Conservation (phyloP, 2,888 invertebrate genomes). For the Kuschelorhynchus macadamiae region DNA sequence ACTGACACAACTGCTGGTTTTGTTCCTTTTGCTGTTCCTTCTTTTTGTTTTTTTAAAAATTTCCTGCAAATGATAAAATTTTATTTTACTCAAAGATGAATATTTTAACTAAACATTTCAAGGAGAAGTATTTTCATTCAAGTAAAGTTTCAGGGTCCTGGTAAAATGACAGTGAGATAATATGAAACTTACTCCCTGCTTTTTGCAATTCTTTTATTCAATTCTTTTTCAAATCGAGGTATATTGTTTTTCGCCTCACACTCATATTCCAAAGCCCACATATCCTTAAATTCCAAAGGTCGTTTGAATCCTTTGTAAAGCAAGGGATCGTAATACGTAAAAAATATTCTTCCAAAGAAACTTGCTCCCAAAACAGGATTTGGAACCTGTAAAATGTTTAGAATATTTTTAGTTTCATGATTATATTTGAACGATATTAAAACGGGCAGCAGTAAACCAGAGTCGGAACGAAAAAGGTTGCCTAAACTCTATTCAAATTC, state of each 20-base stretch:
- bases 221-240: slow-evolving; percentile 78
- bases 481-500: no score
- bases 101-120: no score
- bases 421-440: no score
- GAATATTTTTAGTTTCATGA: no score
- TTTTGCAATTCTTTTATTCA: slow-evolving; percentile 78
- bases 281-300: no score
- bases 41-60: slow-evolving; percentile 77
- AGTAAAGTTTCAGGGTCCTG: no score
- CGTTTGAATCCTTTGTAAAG: slow-evolving; percentile 69
- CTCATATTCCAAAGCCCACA: slow-evolving; percentile 71
- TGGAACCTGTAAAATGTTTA: slow-evolving; percentile 38
- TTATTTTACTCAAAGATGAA: no score
- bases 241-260: slow-evolving; percentile 83
- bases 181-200: slow-evolving; percentile 72
- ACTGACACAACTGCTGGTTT: slow-evolving; percentile 65
- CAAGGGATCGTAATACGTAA: slow-evolving; percentile 69
- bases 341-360: slow-evolving; percentile 50
- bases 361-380: slow-evolving; percentile 51
- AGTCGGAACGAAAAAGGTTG: no score
- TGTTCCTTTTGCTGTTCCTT: slow-evolving; percentile 60
- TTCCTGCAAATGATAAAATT: slow-evolving; percentile 79
- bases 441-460: no score
- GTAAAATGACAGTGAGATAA: no score
- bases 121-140: no score